Evolutionary conservation across 2,113 vertebrate species (phyloP).

Genomic region (Stegostoma tigrinum): DNA sequence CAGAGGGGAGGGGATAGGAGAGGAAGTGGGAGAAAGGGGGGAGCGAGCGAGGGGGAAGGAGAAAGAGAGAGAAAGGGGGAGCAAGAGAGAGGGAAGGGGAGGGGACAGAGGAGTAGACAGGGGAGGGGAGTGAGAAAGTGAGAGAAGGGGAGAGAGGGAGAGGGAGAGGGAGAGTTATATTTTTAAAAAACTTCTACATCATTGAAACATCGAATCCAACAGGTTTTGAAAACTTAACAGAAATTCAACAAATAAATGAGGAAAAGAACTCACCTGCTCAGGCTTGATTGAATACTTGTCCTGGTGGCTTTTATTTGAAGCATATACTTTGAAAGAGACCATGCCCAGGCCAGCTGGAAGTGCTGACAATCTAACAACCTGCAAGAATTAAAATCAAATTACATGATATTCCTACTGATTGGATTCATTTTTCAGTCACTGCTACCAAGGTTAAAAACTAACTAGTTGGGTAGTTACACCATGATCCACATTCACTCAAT

Average conservation of each 20-base stretch:
- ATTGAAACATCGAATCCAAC: not conserved
- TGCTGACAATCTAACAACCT: conserved; percentile 67
- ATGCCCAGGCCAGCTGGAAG: conserved; percentile 62
- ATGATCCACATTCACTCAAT: not conserved
- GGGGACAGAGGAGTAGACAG: no score
- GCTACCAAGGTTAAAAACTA: not conserved
- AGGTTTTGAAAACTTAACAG: not conserved
- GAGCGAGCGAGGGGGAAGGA: no score
- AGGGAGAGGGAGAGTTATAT: not conserved
- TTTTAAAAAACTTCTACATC: not conserved
- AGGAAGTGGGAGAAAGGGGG: no score
- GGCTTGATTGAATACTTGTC: conserved; percentile 51
- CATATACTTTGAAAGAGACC: conserved; percentile 59
- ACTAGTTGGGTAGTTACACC: not conserved
- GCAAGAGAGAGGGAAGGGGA: no score
- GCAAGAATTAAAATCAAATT: conserved; percentile 39
- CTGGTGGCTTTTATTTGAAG: conserved; percentile 49
- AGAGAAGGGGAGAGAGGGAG: no score
- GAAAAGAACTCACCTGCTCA: conserved; percentile 59
- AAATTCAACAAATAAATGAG: not conserved
- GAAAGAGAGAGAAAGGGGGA: no score
- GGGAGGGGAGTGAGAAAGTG: no score
- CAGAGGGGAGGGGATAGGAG: no score
- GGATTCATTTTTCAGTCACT: not conserved
- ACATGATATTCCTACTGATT: not conserved